Base-by-base conservation (phyloP, 2,888 invertebrate genomes). In the Desoria tigrina region DNA sequence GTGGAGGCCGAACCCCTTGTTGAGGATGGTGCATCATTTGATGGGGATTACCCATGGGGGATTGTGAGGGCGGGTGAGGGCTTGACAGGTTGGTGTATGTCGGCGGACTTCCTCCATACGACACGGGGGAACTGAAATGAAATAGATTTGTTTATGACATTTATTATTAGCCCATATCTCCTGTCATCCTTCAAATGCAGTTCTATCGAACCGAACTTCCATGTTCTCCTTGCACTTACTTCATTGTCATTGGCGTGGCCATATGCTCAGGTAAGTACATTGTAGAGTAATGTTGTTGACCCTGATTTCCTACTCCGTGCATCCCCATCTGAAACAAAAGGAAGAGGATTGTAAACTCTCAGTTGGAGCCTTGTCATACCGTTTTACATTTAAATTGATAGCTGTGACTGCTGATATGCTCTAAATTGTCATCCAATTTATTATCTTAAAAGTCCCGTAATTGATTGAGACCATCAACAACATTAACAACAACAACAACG, bases 191-290 rank as follows among this genome's bases (percentile, higher is more conserved):
- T 55, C 6, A 28, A 53, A 24, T n/a, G n/a, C n/a, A n/a, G n/a
- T n/a, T n/a, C 11, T 32, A 28, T 14, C 11, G 9, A 37, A 16
- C 4, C 4, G 37, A 37, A 26, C 9, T 37, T 26, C 21, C 16
- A 54, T 26, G 37, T 56, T 16, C 21, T 11, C 32, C 32, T 32
- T 32, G 16, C 2, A 57, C 71, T 71, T 68, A 74, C 74, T 73
- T 71, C 62, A 73, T 71, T 58, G 73, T 73, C 71, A 73, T 73
- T 28, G 73, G 73, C 42, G 70, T 70, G 39, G 67, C 61, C 73
- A 73, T 73, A 56, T 74, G 74, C 56, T 74, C 74, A 73, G 74
- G 74, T 70, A 74, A 63, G 63, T 74, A 74, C 74, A 74, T 74
- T 71, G 65, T 42, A 65, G 72, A 51, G 61, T 72, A 74, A 67